Evolutionary conservation across 2,797 vertebrate genomes (phyloP).

Genomic region (Clarias platycephalus): DNA sequence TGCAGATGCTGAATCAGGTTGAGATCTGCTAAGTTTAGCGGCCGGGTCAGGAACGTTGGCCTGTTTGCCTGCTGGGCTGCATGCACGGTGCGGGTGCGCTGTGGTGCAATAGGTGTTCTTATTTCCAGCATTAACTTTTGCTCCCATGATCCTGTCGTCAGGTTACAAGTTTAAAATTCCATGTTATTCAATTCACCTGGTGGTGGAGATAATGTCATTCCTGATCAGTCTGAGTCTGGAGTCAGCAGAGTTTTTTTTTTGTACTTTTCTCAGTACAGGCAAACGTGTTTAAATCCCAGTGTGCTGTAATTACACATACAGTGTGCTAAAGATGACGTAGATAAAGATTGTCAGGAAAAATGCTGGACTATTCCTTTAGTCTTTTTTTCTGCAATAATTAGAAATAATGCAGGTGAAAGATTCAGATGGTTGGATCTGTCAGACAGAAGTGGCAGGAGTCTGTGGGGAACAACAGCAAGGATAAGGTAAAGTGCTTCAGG

Average conservation of each 20-base stretch:
- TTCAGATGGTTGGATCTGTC: constrained; percentile 43
- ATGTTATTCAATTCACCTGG: no score
- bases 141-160: no score
- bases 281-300: background rate
- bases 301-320: background rate
- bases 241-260: background rate
- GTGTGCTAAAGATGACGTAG: background rate
- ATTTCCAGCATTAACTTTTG: no score
- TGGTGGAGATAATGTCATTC: no score
- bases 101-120: no score
- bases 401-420: constrained; percentile 47
- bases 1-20: no score
- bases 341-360: background rate
- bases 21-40: no score
- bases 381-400: constrained; percentile 46
- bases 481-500: constrained; percentile 53
- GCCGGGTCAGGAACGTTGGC: no score
- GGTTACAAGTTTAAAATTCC: no score
- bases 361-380: constrained; percentile 7
- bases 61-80: no score
- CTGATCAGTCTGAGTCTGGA: background rate
- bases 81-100: no score
- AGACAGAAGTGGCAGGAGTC: constrained; percentile 37
- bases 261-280: background rate
- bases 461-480: constrained; percentile 49